Evolutionary conservation across 2,113 vertebrate species (phyloP), one percentile per base, ranked within the genome.

Genomic region (Suricata suricatta): DNA sequence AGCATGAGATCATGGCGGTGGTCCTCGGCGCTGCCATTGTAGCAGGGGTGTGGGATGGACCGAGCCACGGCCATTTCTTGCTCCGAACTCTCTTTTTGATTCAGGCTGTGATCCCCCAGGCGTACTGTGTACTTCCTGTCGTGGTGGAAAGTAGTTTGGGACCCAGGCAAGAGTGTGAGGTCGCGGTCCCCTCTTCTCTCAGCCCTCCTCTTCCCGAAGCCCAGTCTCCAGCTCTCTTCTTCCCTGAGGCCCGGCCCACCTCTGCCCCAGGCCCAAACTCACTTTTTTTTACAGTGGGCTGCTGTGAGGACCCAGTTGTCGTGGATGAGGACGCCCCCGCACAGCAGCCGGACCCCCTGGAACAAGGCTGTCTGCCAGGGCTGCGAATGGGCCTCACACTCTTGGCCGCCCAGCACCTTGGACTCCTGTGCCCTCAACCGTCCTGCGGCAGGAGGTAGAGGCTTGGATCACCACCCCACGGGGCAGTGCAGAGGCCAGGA

Each of bases 291-390:
- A 2, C 98, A 98, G 93, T 90, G 57, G 64, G 96, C 98, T 0
- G 98, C 98, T 0, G 98, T 99, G 23, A 99, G 95, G 88, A 99
- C 95, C 99, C 99, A 99, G 83, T 83, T 96, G 35, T 92, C 0
- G 7, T 97, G 29, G 0, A 99, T 96, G 9, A 99, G 98, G 33
- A 98, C 99, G 5, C 96, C 98, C 10, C 98, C 98, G 0, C 98
- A 98, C 13, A 97, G n/a, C 13, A 98, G 96, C 2, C 35, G 71
- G 11, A 35, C 7, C 0, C 88, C 97, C 87, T 98, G 97, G 91
- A 98, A 98, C 93, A 98, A 97, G 93, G 90, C 98, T 0, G 95
- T 64, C 95, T 98, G 98, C 98, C 98, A 98, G 1, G 98, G 98
- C 82, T 98, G 98, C 0, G 98, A 98, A n/a, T 97, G 92, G 27